Conservation (phyloP, 2,113 vertebrate species). For the Lampris incognitus region DNA sequence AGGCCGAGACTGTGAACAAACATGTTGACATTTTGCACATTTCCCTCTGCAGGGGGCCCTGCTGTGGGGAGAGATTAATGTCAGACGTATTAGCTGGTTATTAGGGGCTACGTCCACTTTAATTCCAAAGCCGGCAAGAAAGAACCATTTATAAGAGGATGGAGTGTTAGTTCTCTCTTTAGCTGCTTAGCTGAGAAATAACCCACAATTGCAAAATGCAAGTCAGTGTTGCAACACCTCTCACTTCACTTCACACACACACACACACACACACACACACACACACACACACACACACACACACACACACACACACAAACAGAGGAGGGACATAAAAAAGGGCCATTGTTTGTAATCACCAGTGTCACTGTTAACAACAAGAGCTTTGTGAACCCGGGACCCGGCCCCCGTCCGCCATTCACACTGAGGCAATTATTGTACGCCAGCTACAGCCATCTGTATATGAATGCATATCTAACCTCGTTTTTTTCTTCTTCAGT, state of each 20-base stretch:
- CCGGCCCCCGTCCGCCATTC: conserved; percentile 33
- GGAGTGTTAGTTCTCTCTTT: conserved; percentile 50
- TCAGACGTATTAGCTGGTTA: conserved; percentile 46
- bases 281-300: neutral
- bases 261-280: conserved; percentile 23
- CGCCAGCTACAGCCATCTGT: conserved; percentile 15
- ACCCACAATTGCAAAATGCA: conserved; percentile 24
- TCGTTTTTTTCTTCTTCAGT: neutral
- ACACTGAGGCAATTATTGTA: conserved; percentile 40
- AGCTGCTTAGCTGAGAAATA: conserved; percentile 57
- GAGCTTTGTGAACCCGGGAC: conserved; percentile 67
- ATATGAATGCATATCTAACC: neutral
- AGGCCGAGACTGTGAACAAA: too few species aligned
- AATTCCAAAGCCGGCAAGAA: conserved; percentile 52
- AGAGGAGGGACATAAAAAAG: conserved; percentile 55
- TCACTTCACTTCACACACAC: neutral
- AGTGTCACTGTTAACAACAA: conserved; percentile 66
- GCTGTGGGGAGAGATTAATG: conserved; percentile 32
- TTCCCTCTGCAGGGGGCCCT: conserved; percentile 1
- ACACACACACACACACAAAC: conserved; percentile 30
- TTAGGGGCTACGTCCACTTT: conserved; percentile 58
- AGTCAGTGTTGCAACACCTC: conserved; percentile 37
- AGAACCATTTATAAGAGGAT: conserved; percentile 51
- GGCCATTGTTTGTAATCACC: conserved; percentile 66
- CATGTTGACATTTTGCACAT: conserved; percentile 2